A percentile compares a stretch with the other conserved stretches of the same genome.
These are phyloP conservation scores for Sinella curviseta DNA, from an alignment of 1,140 invertebrate genomes.

Conservation along the genomic window DNA sequence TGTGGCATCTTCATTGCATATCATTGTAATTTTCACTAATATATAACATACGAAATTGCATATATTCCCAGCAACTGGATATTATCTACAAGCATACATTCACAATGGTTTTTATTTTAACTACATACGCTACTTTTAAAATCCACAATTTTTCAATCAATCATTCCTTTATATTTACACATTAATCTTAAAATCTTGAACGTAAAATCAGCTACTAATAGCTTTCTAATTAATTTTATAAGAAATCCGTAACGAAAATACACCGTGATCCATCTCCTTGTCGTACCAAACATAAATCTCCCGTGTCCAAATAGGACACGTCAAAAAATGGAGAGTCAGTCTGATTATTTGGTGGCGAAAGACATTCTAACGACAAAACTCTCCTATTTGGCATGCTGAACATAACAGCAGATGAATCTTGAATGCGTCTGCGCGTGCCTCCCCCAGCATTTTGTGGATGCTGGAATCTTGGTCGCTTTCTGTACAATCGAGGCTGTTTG, in stretches of 20 bases:
- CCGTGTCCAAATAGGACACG: slow-evolving; percentile 45
- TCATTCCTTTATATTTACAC: too few species aligned
- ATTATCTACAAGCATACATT: neutral
- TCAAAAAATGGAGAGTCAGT: slow-evolving; percentile 29
- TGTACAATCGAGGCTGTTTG: slow-evolving; percentile 36
- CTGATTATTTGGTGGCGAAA: slow-evolving; percentile 26
- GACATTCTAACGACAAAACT: slow-evolving; percentile 42
- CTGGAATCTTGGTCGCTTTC: slow-evolving; percentile 13
- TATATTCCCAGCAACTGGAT: neutral
- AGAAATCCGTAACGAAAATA: slow-evolving; percentile 46
- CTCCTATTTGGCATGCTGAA: slow-evolving; percentile 30
- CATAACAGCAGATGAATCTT: neutral
- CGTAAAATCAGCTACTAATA: too few species aligned
- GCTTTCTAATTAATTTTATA: slow-evolving; percentile 36
- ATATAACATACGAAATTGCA: neutral
- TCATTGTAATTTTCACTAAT: too few species aligned
- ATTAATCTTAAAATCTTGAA: too few species aligned
- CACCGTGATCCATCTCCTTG: slow-evolving; percentile 38
- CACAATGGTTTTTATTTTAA: too few species aligned
- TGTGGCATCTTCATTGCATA: too few species aligned
- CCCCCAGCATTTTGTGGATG: slow-evolving; percentile 14
- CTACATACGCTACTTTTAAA: too few species aligned
- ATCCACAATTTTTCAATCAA: too few species aligned
- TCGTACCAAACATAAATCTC: slow-evolving; percentile 40
- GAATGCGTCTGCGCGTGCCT: neutral